phyloP scores from a whole-genome alignment of 2,888 invertebrate genomes.

The Liodrosophila aerea region DNA sequence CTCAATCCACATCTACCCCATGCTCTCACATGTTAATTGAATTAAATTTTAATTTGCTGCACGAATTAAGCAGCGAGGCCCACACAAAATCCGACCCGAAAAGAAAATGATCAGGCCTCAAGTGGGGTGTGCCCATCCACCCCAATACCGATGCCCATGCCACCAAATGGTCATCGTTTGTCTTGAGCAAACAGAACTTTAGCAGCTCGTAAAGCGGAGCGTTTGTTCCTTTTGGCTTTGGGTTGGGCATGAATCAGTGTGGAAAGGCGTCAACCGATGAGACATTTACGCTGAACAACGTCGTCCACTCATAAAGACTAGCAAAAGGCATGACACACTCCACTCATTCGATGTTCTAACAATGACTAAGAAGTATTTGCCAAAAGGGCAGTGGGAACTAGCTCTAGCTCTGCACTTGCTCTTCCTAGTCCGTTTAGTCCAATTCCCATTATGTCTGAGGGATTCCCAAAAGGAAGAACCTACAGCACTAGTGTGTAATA shows the following conservation, averaged over 20 bases:
- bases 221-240: conserved; percentile 36
- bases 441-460: too few relatives aligned
- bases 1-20: conserved; percentile 1
- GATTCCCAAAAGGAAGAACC: too few relatives aligned
- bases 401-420: too few relatives aligned
- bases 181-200: conserved; percentile 34
- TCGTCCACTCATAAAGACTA: neutral
- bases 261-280: conserved; percentile 3
- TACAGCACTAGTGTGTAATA: too few relatives aligned
- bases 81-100: conserved; percentile 9
- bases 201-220: neutral
- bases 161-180: conserved; percentile 23
- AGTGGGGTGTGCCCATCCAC: conserved; percentile 30
- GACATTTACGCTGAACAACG: neutral
- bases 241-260: conserved; percentile 44
- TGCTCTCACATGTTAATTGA: conserved; percentile 55
- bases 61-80: conserved; percentile 56
- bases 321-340: too few relatives aligned
- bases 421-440: too few relatives aligned
- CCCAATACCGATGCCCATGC: neutral
- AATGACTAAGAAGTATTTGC: too few relatives aligned
- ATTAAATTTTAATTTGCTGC: conserved; percentile 69
- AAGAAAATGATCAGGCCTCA: conserved; percentile 31
- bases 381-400: too few relatives aligned
- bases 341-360: too few relatives aligned